Conservation (phyloP, 2,888 invertebrate species). For the Diplazon laetatorius region DNA sequence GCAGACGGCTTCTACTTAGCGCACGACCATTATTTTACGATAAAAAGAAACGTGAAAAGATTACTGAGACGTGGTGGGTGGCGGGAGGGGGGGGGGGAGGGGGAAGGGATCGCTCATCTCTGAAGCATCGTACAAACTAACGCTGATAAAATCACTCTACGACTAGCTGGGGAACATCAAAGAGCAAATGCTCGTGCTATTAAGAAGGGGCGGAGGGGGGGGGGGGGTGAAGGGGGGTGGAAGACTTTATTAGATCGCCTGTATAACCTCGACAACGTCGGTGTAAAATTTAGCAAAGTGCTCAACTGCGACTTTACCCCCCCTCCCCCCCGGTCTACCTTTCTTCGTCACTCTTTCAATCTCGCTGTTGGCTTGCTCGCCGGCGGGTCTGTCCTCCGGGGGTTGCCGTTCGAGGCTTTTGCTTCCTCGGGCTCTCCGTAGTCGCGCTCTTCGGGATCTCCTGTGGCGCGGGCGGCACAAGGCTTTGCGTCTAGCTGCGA, state of each 20-base stretch:
- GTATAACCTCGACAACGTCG: slow-evolving; percentile 72
- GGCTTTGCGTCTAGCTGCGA: slow-evolving; percentile 62
- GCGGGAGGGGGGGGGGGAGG: too few species aligned
- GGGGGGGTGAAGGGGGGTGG: too few species aligned
- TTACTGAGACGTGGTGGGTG: too few species aligned
- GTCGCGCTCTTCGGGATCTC: slow-evolving; percentile 30
- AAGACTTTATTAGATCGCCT: slow-evolving; percentile 80
- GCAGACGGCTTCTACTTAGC: too few species aligned
- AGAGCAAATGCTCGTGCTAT: slow-evolving; percentile 73
- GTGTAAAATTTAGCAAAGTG: slow-evolving; percentile 77
- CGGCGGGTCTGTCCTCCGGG: slow-evolving; percentile 13
- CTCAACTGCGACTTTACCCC: slow-evolving; percentile 68
- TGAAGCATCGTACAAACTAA: slow-evolving; percentile 64
- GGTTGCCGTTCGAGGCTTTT: slow-evolving; percentile 47
- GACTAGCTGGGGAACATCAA: slow-evolving; percentile 76
- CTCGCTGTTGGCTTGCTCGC: slow-evolving; percentile 16
- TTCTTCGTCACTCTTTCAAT: slow-evolving; percentile 35
- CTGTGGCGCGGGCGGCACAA: slow-evolving; percentile 36
- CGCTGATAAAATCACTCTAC: slow-evolving; percentile 67
- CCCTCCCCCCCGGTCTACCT: slow-evolving; percentile 61
- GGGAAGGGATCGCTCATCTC: slow-evolving; percentile 35
- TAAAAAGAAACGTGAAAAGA: neutral
- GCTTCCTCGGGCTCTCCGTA: slow-evolving; percentile 37
- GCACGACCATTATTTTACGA: neutral
- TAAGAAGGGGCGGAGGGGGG: slow-evolving; percentile 71